These are phyloP conservation scores for Trachelipus rathkii DNA, from an alignment of 1,140 invertebrate species.

Conservation along the genomic window DNA sequence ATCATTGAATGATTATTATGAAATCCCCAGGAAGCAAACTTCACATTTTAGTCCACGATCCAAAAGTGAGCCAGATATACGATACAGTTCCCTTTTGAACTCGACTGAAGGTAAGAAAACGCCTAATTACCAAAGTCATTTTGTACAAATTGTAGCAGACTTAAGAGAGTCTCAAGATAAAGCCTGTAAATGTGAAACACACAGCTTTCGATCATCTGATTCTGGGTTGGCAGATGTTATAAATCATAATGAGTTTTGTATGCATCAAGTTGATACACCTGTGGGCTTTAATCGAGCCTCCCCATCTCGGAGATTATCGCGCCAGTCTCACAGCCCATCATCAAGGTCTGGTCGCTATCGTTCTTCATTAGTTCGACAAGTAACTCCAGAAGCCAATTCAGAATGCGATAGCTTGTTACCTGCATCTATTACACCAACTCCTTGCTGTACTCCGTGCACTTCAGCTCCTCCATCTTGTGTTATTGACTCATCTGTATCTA, in stretches of 20 bases:
- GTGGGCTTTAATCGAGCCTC: constrained; percentile 33
- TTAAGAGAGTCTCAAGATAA: constrained; percentile 23
- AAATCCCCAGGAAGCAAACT: constrained; percentile 30
- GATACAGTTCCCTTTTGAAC: background rate
- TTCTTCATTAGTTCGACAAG: constrained; percentile 29
- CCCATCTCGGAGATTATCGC: constrained; percentile 26
- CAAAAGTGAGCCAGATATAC: constrained; percentile 33
- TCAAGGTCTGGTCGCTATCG: constrained; percentile 23
- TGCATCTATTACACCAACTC: constrained; percentile 21
- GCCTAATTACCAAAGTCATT: constrained; percentile 28
- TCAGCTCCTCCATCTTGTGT: constrained; percentile 33
- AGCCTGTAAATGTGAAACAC: constrained; percentile 38
- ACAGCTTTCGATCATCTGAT: constrained; percentile 64
- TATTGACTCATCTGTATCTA: constrained; percentile 28
- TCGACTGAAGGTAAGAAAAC: background rate
- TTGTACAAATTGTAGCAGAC: constrained; percentile 29
- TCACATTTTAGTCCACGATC: constrained; percentile 24
- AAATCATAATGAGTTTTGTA: constrained; percentile 35
- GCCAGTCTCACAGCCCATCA: constrained; percentile 31
- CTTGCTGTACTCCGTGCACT: constrained; percentile 26
- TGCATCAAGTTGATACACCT: constrained; percentile 30
- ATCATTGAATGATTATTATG: constrained; percentile 32
- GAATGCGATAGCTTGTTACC: constrained; percentile 31
- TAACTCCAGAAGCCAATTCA: constrained; percentile 24
- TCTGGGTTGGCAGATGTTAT: constrained; percentile 73